phyloP scores from a whole-genome alignment of 2,888 invertebrate species.

The Cerastis rubricosa region DNA sequence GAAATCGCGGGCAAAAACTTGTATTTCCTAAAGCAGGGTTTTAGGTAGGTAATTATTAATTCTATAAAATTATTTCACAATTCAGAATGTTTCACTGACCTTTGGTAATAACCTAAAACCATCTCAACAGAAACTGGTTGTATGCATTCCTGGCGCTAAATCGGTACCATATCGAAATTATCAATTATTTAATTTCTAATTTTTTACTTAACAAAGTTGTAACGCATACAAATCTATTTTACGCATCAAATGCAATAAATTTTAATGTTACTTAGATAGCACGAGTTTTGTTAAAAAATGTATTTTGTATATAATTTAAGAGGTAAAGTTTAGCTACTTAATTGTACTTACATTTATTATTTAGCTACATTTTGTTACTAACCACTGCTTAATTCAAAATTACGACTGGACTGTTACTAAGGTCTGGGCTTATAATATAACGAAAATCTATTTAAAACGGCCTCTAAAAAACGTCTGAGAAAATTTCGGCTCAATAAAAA shows the following conservation, averaged over 20 bases:
- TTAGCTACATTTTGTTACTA: slow-evolving; percentile 32
- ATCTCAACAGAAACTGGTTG: slow-evolving; percentile 27
- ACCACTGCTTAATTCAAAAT: slow-evolving; percentile 23
- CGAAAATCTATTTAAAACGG: background rate
- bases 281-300: slow-evolving; percentile 73
- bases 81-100: background rate
- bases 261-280: slow-evolving; percentile 79
- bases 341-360: slow-evolving; percentile 39
- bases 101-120: background rate
- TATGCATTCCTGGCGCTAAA: slow-evolving; percentile 6
- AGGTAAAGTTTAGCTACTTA: slow-evolving; percentile 41
- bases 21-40: too few species aligned
- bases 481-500: background rate
- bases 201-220: slow-evolving; percentile 34
- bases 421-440: background rate
- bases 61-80: background rate
- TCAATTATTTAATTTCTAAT: slow-evolving; percentile 37
- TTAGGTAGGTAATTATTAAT: too few species aligned
- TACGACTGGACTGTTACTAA: slow-evolving; percentile 28
- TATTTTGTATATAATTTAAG: slow-evolving; percentile 79
- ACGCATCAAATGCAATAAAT: slow-evolving; percentile 86
- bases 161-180: slow-evolving; percentile 60
- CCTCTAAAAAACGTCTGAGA: background rate
- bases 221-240: slow-evolving; percentile 55
- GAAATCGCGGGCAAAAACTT: too few species aligned